phyloP scores from a whole-genome alignment of 2,888 invertebrate species.

The Melanotus villosus region DNA sequence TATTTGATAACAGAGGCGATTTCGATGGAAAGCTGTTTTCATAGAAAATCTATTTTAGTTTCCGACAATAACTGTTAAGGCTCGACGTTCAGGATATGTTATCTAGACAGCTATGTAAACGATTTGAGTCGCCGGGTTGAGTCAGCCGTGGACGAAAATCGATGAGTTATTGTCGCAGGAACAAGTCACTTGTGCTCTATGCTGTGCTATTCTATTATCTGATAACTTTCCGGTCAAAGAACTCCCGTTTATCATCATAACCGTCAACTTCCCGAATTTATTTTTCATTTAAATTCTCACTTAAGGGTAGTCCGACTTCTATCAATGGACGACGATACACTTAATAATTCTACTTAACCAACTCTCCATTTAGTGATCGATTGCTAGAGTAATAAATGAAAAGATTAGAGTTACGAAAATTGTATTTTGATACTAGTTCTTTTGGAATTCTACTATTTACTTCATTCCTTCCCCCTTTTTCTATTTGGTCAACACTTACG shows the following conservation, averaged over 20 bases:
- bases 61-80: slow-evolving; percentile 39
- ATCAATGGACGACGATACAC: too few relatives aligned
- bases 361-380: too few relatives aligned
- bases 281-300: slow-evolving; percentile 30
- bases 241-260: slow-evolving; percentile 51
- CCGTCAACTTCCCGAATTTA: slow-evolving; percentile 42
- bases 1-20: slow-evolving; percentile 10
- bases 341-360: too few relatives aligned
- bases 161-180: slow-evolving; percentile 55
- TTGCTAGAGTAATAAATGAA: too few relatives aligned
- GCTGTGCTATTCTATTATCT: slow-evolving; percentile 53
- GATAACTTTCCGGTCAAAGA: slow-evolving; percentile 56
- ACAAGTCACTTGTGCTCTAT: slow-evolving; percentile 48
- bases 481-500: too few relatives aligned
- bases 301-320: neutral
- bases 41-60: slow-evolving; percentile 28
- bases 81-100: slow-evolving; percentile 40
- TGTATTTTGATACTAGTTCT: too few relatives aligned
- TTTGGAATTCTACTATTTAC: too few relatives aligned
- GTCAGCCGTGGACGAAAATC: slow-evolving; percentile 52
- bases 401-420: too few relatives aligned
- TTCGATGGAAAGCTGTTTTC: slow-evolving; percentile 19
- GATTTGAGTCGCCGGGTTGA: slow-evolving; percentile 43
- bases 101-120: slow-evolving; percentile 50
- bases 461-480: too few relatives aligned